Percentiles rank a stretch among this genome's conserved stretches.
Evolutionary conservation across 2,888 invertebrate genomes (phyloP).

Genomic region (Sipunculus nudus): DNA sequence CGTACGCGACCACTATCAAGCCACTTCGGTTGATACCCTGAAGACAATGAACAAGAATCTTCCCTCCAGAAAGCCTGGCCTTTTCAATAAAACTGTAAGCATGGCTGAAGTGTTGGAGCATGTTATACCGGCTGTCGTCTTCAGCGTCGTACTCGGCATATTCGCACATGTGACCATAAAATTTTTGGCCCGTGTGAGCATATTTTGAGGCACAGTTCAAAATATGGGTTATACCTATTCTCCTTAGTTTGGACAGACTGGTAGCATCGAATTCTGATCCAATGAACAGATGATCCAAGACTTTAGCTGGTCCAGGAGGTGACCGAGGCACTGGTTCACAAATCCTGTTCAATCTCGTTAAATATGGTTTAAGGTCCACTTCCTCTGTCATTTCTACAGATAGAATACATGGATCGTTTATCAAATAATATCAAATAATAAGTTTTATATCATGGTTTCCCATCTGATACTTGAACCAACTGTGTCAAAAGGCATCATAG

Average conservation of each 20-base stretch:
- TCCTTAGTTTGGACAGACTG: constrained; percentile 21
- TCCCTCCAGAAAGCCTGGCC: constrained; percentile 33
- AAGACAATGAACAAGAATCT: constrained; percentile 40
- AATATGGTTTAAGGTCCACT: too few relatives aligned
- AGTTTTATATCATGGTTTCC: too few relatives aligned
- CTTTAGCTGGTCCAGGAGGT: constrained; percentile 16
- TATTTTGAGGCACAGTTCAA: constrained; percentile 41
- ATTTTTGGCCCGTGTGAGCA: constrained; percentile 31
- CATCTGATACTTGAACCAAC: too few relatives aligned
- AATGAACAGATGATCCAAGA: constrained; percentile 36
- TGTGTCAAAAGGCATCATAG: too few relatives aligned
- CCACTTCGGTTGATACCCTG: constrained; percentile 45
- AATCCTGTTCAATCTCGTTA: too few relatives aligned
- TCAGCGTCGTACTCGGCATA: constrained; percentile 42
- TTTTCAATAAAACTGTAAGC: constrained; percentile 41
- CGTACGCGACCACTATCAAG: constrained; percentile 30
- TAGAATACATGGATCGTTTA: too few relatives aligned
- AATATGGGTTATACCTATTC: constrained; percentile 40
- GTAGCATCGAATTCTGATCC: constrained; percentile 34
- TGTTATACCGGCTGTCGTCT: constrained; percentile 39
- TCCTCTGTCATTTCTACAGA: too few relatives aligned
- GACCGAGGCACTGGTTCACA: too few relatives aligned
- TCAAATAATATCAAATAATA: too few relatives aligned
- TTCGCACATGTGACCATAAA: constrained; percentile 26
- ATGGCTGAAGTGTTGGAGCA: constrained; percentile 40